Conservation (phyloP, 2,113 vertebrate species). For the Chloropsis hardwickii region DNA sequence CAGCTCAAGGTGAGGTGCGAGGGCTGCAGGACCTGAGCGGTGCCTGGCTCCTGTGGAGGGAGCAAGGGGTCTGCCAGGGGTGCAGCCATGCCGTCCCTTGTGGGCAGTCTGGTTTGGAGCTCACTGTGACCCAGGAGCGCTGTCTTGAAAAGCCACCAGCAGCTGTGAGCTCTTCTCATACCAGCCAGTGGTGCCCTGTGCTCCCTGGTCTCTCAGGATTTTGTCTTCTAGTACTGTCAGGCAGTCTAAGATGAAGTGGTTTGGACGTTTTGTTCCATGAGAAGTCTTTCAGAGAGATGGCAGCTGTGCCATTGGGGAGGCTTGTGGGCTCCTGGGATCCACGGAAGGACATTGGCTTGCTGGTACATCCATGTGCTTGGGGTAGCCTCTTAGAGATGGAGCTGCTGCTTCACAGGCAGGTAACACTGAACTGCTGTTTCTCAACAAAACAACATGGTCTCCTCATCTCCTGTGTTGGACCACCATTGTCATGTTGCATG, state of each 20-base stretch:
- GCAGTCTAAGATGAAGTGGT: not conserved
- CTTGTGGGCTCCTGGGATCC: not conserved
- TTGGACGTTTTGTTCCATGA: not conserved
- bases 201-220: not conserved
- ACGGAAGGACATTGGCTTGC: not conserved
- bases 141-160: not conserved
- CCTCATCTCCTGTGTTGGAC: not conserved
- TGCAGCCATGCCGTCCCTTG: not conserved
- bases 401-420: not conserved
- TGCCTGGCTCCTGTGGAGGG: rapidly evolving
- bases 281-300: not conserved
- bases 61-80: not conserved
- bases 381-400: not conserved
- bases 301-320: too few species aligned
- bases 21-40: not conserved
- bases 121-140: not conserved
- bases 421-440: not conserved
- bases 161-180: rapidly evolving
- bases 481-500: not conserved
- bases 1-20: not conserved
- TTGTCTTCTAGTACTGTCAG: not conserved
- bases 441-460: rapidly evolving
- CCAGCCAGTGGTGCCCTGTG: rapidly evolving
- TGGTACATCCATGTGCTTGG: rapidly evolving
- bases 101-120: not conserved